Conservation (phyloP, 2,797 vertebrate genomes). For the Spatula versicolor region DNA sequence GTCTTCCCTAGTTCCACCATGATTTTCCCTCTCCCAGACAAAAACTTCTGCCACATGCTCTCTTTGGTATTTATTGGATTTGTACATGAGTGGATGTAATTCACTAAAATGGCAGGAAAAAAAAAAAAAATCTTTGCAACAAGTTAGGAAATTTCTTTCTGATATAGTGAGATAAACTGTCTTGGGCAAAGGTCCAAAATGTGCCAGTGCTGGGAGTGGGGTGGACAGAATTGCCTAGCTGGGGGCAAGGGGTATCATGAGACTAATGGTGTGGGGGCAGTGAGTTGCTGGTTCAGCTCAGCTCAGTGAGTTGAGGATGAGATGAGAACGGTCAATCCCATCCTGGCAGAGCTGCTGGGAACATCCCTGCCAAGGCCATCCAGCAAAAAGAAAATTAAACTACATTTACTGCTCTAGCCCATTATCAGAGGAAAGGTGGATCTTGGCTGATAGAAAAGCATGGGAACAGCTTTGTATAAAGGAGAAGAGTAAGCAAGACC, state of each 20-base stretch:
- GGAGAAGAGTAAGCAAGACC: neutral
- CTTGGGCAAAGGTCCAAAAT: neutral
- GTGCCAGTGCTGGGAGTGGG: neutral
- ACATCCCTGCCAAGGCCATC: neutral
- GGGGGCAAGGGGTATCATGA: neutral
- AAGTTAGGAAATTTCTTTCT: neutral
- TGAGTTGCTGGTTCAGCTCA: neutral
- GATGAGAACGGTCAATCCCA: neutral
- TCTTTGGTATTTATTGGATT: neutral
- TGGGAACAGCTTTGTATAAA: neutral
- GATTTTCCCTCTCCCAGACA: neutral
- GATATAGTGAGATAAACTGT: neutral
- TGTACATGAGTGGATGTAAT: neutral
- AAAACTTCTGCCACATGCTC: neutral
- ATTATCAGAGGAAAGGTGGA: neutral
- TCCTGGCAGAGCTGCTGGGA: neutral
- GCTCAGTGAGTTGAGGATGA: no score
- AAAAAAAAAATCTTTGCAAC: neutral
- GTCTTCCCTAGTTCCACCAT: neutral
- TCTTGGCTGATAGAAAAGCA: neutral
- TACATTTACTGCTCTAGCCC: neutral
- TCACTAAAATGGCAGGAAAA: neutral
- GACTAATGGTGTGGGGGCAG: neutral
- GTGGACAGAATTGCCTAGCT: neutral
- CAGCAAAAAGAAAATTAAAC: neutral